These are phyloP conservation scores for Orientallactaga sibirica DNA, from an alignment of 2,797 vertebrate genomes.

Conservation along the genomic window DNA sequence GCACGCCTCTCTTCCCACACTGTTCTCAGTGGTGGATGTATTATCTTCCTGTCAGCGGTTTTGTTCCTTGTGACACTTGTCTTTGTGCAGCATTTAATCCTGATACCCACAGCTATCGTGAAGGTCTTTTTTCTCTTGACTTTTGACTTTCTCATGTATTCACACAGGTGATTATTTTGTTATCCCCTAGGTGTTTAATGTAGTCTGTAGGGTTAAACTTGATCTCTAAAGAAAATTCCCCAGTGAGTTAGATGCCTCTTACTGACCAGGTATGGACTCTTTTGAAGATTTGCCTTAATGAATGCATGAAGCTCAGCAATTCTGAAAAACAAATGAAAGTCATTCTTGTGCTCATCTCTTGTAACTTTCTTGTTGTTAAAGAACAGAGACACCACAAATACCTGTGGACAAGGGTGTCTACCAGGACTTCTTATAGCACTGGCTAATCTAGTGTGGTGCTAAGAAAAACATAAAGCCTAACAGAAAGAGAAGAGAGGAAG, in stretches of 20 bases:
- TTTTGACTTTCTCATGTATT: not conserved
- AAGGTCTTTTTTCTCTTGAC: slow-evolving; percentile 6
- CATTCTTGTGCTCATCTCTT: not conserved
- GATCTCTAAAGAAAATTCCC: not conserved
- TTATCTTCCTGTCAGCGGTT: not conserved
- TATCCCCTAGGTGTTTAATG: not conserved
- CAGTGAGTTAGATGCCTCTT: not conserved
- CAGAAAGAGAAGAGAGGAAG: no score
- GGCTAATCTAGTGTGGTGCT: no score
- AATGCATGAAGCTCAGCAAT: not conserved
- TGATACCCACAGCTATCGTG: not conserved
- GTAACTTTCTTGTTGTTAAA: not conserved
- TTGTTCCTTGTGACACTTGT: not conserved
- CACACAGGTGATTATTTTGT: slow-evolving; percentile 30
- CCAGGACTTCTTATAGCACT: no score
- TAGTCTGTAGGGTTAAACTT: not conserved
- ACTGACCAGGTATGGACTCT: not conserved
- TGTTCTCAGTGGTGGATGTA: not conserved
- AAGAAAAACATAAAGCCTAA: no score
- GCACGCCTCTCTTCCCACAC: not conserved
- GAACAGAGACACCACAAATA: no score
- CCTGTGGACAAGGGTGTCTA: no score
- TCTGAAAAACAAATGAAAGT: slow-evolving; percentile 44
- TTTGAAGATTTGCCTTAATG: slow-evolving; percentile 10
- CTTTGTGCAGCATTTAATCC: not conserved